Percentiles rank a stretch among this genome's conserved stretches.
Evolutionary conservation across 2,888 invertebrate species (phyloP).

Genomic region (Lepas anatifera): DNA sequence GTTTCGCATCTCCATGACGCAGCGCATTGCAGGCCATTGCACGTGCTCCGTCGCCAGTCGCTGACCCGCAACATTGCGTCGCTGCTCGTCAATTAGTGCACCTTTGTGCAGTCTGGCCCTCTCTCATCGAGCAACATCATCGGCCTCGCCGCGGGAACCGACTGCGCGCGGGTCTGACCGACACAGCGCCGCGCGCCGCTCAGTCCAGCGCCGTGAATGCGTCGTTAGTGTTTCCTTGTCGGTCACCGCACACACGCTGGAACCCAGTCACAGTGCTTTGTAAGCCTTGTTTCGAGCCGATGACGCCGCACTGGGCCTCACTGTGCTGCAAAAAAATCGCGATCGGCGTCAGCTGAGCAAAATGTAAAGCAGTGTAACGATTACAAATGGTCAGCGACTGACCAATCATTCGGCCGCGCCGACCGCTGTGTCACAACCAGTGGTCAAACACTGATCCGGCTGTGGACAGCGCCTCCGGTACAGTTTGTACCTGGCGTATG

Average conservation of each 20-base stretch:
- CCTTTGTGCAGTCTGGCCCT: no score
- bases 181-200: no score
- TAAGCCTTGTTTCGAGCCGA: not conserved
- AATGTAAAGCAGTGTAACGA: not conserved
- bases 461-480: not conserved
- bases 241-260: not conserved
- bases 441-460: not conserved
- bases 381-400: slow-evolving; percentile 6
- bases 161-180: no score
- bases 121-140: no score
- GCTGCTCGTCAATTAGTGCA: no score
- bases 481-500: no score
- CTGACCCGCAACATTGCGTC: no score
- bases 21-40: no score
- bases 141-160: no score
- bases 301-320: not conserved
- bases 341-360: not conserved
- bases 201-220: no score
- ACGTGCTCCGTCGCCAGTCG: no score
- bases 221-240: not conserved
- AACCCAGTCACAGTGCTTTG: not conserved
- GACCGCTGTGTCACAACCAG: not conserved
- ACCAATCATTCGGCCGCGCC: not conserved
- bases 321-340: not conserved
- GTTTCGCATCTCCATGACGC: no score